Conservation (phyloP, 2,888 invertebrate genomes). For the Tethea ocularis region DNA sequence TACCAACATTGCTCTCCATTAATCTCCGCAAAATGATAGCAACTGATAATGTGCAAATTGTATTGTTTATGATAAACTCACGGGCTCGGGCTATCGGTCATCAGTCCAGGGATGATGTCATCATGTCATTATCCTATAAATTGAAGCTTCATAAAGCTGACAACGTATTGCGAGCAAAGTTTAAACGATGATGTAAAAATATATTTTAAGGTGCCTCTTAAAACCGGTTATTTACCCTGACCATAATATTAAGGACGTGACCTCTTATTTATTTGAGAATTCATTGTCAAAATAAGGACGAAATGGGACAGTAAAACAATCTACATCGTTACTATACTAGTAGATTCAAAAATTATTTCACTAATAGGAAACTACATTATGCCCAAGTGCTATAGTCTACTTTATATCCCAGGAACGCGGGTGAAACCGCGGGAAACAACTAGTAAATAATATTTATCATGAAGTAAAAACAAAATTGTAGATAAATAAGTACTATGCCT, state of each 20-base stretch:
- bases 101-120: background rate
- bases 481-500: too few species aligned
- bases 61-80: constrained; percentile 18
- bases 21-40: constrained; percentile 20
- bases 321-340: too few species aligned
- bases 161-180: background rate
- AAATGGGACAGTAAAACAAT: background rate
- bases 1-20: constrained; percentile 25
- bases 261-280: background rate
- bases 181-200: background rate
- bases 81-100: constrained; percentile 2
- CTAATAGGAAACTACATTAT: too few species aligned
- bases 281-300: too few species aligned
- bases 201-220: background rate
- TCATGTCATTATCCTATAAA: background rate
- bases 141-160: background rate
- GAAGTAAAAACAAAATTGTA: too few species aligned
- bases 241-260: background rate
- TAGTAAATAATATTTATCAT: too few species aligned
- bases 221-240: background rate
- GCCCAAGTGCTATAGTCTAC: too few species aligned
- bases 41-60: constrained; percentile 16
- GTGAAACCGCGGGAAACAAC: too few species aligned
- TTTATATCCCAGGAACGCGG: too few species aligned
- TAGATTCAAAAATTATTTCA: too few species aligned